These are phyloP conservation scores for Phengaris arion DNA, from an alignment of 2,888 invertebrate species.

Conservation along the genomic window DNA sequence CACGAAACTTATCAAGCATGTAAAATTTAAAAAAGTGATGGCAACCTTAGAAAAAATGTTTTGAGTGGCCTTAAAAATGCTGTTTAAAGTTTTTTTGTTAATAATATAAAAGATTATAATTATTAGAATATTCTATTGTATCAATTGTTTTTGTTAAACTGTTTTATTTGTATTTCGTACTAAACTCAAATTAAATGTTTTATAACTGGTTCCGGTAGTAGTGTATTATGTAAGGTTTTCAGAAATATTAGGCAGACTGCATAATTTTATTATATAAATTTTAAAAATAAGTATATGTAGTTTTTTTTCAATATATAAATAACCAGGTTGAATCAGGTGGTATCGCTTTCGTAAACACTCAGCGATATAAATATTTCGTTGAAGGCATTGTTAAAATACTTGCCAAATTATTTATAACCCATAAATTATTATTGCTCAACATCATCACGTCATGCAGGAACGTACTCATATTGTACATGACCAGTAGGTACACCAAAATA, in stretches of 20 bases:
- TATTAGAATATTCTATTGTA: no score
- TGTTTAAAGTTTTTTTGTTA: no score
- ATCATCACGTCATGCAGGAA: constrained; percentile 1
- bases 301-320: not conserved
- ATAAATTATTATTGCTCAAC: constrained; percentile 5
- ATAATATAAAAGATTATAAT: no score
- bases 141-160: no score
- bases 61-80: no score
- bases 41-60: no score
- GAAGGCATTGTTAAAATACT: constrained; percentile 8
- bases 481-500: constrained; percentile 8
- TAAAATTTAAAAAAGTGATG: no score
- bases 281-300: not conserved
- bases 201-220: no score
- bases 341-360: not conserved
- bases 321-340: not conserved
- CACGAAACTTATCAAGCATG: no score
- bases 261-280: constrained; percentile 50
- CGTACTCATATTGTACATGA: not conserved
- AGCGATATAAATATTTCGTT: not conserved
- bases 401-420: constrained; percentile 15
- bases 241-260: constrained; percentile 53
- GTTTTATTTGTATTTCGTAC: no score
- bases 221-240: constrained; percentile 58
- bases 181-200: no score